Evolutionary conservation across 2,113 vertebrate species (phyloP).

Genomic region (Cyprinodon brontotheroides): DNA sequence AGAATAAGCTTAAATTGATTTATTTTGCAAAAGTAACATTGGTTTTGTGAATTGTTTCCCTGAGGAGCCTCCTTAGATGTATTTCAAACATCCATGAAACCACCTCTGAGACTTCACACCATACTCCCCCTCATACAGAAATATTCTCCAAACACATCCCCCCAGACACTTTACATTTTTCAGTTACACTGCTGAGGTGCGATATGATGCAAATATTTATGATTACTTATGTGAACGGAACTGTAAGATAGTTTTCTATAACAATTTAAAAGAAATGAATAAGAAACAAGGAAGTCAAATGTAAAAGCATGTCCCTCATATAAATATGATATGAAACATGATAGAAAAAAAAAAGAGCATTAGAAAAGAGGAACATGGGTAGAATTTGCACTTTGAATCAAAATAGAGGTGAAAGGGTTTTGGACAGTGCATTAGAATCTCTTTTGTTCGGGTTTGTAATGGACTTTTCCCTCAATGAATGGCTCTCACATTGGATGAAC

Average conservation of each 20-base stretch:
- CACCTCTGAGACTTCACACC: slow-evolving; percentile 45
- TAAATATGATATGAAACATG: not conserved
- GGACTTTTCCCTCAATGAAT: not conserved
- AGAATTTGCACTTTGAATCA: slow-evolving; percentile 1
- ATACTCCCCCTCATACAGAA: slow-evolving; percentile 45
- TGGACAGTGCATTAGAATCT: not conserved
- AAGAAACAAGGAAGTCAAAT: not conserved
- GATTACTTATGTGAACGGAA: slow-evolving; percentile 18
- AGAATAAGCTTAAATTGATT: not conserved
- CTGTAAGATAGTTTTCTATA: slow-evolving; percentile 33
- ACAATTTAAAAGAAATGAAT: slow-evolving; percentile 46
- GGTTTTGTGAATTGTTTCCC: slow-evolving; percentile 29
- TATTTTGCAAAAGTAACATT: not conserved
- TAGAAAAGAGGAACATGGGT: not conserved
- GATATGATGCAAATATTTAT: slow-evolving; percentile 43
- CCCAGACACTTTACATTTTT: slow-evolving; percentile 38
- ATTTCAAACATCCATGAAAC: slow-evolving; percentile 59
- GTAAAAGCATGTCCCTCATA: not conserved
- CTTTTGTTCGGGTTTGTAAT: not conserved
- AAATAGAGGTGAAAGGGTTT: not conserved
- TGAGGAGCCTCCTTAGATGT: slow-evolving; percentile 42
- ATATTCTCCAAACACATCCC: slow-evolving; percentile 45
- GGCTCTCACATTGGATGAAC: not conserved
- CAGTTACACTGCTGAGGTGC: slow-evolving; percentile 35
- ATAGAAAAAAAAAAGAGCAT: not conserved